Base-by-base conservation (phyloP, 2,888 invertebrate species). In the Conus canariensis region DNA sequence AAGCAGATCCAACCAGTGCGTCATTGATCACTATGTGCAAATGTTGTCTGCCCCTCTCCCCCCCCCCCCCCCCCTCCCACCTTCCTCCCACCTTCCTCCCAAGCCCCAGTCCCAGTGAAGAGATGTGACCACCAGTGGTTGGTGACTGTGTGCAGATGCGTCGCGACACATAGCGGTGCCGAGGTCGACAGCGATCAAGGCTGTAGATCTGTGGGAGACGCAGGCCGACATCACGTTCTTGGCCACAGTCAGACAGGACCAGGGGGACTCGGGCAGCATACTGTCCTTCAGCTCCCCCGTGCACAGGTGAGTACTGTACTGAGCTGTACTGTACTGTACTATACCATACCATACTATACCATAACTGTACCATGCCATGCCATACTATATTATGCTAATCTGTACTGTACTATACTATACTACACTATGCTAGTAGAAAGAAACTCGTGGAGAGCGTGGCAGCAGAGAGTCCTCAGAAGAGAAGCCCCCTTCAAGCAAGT, bases 201-300 rank as follows among this genome's bases (percentile, higher is more conserved):
- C 94, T 74, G 93, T 94, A 89, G 93, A 93, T 91, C 92, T 94
- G 90, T 91, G 95, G 45, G 92, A 92, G 91, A 92, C 93, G 85
- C 93, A 93, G 91, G 93, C 93, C 88, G 94, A 95, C 88, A 91
- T 95, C 90, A 95, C 94, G 80, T 94, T 95, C 92, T 92, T 95
- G 92, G 93, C 94, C 80, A 93, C 94, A 19, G 92, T 95, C 91
- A 93, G 93, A 90, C 95, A 95, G 91, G 94, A 94, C 90, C 91
- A 93, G 60, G 95, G 94, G 82, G 93, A 94, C 92, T 93, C 94
- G 60, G 95, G 95, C 67, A 94, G 94, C 89, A 93, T 95, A 19
- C 90, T 95, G 80, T 93, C 95, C 64, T 93, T 95, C 88, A 93
- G n/a, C 94, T 25, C 92, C 94, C 67, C 94, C 93, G 91, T 93